Evolutionary conservation across 2,888 invertebrate genomes (phyloP), one percentile per base, ranked within the genome.

Genomic region (Adelognathus sp.): DNA sequence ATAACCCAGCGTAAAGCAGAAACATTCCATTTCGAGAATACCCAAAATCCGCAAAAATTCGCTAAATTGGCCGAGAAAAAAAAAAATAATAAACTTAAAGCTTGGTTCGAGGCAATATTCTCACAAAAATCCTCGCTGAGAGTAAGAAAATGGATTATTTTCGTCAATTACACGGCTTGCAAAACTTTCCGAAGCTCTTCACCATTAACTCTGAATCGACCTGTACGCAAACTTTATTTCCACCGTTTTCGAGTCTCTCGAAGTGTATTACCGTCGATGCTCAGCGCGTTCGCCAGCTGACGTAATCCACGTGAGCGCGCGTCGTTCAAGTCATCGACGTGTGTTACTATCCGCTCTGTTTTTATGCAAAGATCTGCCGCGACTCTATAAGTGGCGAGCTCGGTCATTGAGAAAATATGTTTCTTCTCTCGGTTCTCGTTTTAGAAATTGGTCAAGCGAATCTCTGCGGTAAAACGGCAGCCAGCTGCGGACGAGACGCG

Each of bases 301-400:
- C 80, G 69, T 75, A 74, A 72, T 66, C 52, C 46, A 70, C 70
- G 73, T 77, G 70, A 76, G 52, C 36, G 52, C 14, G 18, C 24
- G 39, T 66, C 64, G 73, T 36, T 75, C 44, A 78, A 78, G 50
- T 77, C 73, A 69, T 77, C 69, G 63, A 56, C 63, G 67, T 31
- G 58, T 61, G 50, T 77, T 69, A 63, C 56, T n/a, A n/a, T n/a
- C n/a, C n/a, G n/a, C n/a, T 63, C 60, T 39, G n/a, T 44, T 56
- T 69, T 6, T 33, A 63, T 73, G 63, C 72, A 63, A 16, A 69
- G 31, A 14, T 14, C 18, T 29, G 33, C 36, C n/a, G 14, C 18
- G 46, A 29, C 16, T 44, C 7, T 16, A 33, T 16, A 41, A 44
- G 39, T 31, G 29, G 52, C 7, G 56, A n/a, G 1, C n/a, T n/a